These are phyloP conservation scores for Brachyrhaphis roseni DNA, from an alignment of 2,797 vertebrate genomes.

Conservation along the genomic window DNA sequence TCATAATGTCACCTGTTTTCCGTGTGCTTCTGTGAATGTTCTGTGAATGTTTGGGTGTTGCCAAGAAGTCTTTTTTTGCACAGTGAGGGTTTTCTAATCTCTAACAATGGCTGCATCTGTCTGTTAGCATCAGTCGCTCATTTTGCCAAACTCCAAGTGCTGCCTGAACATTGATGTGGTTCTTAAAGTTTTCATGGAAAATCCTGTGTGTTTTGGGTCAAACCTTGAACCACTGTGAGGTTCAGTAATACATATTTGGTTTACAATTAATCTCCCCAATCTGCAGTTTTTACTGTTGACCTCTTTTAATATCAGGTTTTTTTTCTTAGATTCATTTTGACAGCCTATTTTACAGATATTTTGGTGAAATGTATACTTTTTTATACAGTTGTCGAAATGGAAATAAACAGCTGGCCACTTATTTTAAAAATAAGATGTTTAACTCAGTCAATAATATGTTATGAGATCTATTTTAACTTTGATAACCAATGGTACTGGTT, in stretches of 20 bases:
- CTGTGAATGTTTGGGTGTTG: conserved; percentile 16
- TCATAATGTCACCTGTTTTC: conserved; percentile 60
- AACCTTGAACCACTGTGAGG: neutral
- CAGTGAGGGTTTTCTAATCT: conserved; percentile 38
- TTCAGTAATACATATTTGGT: neutral
- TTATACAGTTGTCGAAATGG: neutral
- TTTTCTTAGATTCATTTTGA: neutral
- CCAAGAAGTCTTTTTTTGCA: conserved; percentile 27
- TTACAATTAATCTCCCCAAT: neutral
- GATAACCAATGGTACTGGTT: neutral
- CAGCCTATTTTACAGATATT: neutral
- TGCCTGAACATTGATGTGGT: conserved; percentile 2
- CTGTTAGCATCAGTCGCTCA: conserved; percentile 27
- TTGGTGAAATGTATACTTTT: neutral
- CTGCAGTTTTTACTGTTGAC: neutral
- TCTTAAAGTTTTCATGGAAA: conserved; percentile 4
- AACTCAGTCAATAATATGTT: neutral
- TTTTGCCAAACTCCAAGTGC: conserved; percentile 18
- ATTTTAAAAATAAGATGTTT: neutral
- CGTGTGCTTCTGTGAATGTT: conserved; percentile 20
- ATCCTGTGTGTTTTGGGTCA: neutral
- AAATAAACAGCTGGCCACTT: neutral
- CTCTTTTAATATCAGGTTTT: neutral
- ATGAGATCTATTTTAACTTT: neutral
- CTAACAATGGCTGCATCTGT: conserved; percentile 38